Percentiles rank a stretch among this genome's conserved stretches.
Evolutionary conservation across 1,140 invertebrate species (phyloP).

Genomic region (Drosophila albomicans): DNA sequence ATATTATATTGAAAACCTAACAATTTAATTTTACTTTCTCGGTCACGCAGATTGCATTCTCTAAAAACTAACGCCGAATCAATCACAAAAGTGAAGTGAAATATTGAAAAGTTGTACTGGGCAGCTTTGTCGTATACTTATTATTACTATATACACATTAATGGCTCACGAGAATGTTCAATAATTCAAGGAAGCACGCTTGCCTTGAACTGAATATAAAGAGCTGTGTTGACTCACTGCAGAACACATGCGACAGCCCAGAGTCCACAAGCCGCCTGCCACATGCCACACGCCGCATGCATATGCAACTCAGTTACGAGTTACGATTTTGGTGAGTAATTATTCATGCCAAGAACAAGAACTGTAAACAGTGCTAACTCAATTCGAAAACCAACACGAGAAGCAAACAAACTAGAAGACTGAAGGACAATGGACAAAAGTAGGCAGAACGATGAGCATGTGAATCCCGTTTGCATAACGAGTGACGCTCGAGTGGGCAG

Average conservation of each 20-base stretch:
- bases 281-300: conserved; percentile 22
- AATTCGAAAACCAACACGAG: conserved; percentile 49
- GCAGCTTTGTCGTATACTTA: no score
- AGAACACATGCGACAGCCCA: not conserved
- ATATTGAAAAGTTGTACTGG: no score
- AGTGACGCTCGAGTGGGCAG: conserved; percentile 72
- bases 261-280: conserved; percentile 1
- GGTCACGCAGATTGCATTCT: no score
- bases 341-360: conserved; percentile 55
- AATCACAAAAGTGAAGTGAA: no score
- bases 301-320: conserved; percentile 21
- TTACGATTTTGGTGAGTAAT: conserved; percentile 59
- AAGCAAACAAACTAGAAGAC: conserved; percentile 24
- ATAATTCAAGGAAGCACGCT: not conserved
- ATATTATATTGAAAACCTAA: no score
- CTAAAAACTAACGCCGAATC: no score
- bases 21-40: no score
- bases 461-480: conserved; percentile 59
- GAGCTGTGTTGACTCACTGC: conserved; percentile 29
- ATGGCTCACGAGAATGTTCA: not conserved
- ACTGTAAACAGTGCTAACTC: conserved; percentile 51
- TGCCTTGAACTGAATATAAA: conserved; percentile 3
- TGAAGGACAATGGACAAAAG: not conserved
- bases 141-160: not conserved
- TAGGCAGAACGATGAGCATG: conserved; percentile 1